Percentiles rank a stretch among this genome's conserved stretches.
phyloP scores from a whole-genome alignment of 2,888 invertebrate genomes.

The Lasius fuliginosus region DNA sequence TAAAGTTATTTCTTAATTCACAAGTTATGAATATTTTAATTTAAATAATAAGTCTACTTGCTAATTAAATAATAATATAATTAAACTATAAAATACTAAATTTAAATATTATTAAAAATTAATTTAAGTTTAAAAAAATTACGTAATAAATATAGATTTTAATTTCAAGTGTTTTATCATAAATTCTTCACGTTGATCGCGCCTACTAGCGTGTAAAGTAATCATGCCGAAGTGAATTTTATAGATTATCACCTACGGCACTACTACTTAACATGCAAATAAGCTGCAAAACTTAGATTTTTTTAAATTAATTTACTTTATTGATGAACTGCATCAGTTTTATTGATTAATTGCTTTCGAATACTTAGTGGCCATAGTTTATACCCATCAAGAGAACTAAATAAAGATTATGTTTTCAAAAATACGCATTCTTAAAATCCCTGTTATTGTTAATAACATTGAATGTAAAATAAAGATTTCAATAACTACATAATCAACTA shows the following conservation, averaged over 20 bases:
- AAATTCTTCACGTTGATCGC: background rate
- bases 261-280: conserved; percentile 87
- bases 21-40: no score
- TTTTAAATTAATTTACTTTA: conserved; percentile 48
- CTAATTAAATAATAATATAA: no score
- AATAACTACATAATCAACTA: background rate
- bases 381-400: background rate
- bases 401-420: background rate
- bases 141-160: background rate
- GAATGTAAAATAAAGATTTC: background rate
- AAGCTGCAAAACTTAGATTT: conserved; percentile 54
- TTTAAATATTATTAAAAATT: no score
- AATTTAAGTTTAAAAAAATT: no score
- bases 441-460: background rate
- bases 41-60: no score
- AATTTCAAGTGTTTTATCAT: background rate
- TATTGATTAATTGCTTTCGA: background rate
- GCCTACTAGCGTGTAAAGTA: conserved; percentile 83
- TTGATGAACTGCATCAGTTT: conserved; percentile 25
- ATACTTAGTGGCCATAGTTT: background rate
- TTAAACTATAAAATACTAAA: no score
- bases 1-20: no score
- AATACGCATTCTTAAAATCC: background rate
- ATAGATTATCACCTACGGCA: conserved; percentile 87
- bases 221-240: conserved; percentile 86